A percentile compares a stretch with the other conserved stretches of the same genome.
Conservation (phyloP, 64 coral and sea anemone species). For the Stichodactyla helianthus region DNA sequence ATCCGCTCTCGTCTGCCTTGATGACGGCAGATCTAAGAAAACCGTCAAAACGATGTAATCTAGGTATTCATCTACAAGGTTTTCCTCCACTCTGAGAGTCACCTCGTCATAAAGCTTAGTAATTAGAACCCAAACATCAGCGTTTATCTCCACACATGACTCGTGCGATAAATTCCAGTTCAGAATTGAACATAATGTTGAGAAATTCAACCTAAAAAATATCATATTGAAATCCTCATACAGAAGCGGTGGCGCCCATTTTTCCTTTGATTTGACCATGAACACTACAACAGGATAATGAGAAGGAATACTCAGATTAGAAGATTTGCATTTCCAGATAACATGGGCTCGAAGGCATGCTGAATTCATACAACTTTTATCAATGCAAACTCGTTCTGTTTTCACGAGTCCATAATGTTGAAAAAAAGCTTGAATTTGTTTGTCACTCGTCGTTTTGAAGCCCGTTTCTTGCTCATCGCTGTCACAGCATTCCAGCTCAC, state of each 20-base stretch:
- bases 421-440: neutral
- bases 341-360: neutral
- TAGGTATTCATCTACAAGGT: constrained; percentile 35
- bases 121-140: constrained; percentile 55
- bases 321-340: neutral
- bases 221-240: neutral
- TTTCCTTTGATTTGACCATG: neutral
- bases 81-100: constrained; percentile 51
- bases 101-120: constrained; percentile 26
- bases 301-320: neutral
- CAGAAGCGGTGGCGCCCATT: neutral
- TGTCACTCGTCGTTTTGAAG: neutral
- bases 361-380: constrained; percentile 33
- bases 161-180: neutral
- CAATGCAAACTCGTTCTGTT: neutral
- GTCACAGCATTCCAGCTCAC: neutral
- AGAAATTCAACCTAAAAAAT: constrained; percentile 6
- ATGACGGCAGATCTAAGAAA: constrained; percentile 58
- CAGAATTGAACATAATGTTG: neutral
- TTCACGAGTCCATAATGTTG: constrained; percentile 1
- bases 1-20: constrained; percentile 27
- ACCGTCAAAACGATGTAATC: constrained; percentile 40
- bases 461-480: neutral
- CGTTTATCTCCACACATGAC: neutral
- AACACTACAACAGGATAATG: neutral